phyloP scores from a whole-genome alignment of 2,888 invertebrate species.

The Sympetrum striolatum region DNA sequence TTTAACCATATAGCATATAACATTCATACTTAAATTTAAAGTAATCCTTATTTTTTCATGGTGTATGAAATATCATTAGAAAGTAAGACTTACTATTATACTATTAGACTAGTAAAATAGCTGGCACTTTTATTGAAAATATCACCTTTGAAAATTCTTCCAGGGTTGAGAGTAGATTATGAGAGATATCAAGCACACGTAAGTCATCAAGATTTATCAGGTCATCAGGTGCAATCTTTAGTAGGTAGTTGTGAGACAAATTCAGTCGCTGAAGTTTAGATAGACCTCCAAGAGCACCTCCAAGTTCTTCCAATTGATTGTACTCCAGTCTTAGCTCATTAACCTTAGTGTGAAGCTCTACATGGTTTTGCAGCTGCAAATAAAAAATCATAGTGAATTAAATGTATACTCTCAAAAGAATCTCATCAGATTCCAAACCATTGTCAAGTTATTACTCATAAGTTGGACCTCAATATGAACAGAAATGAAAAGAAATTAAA shows the following conservation, averaged over 20 bases:
- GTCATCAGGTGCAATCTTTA: constrained; percentile 77
- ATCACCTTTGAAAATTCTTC: constrained; percentile 83
- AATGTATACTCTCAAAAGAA: too few relatives aligned
- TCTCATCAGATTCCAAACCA: too few relatives aligned
- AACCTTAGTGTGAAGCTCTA: constrained; percentile 77
- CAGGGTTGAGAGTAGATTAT: constrained; percentile 77
- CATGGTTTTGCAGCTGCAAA: constrained; percentile 68
- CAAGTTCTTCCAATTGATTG: constrained; percentile 73
- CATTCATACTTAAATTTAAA: too few relatives aligned
- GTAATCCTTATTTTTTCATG: too few relatives aligned
- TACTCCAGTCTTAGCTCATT: constrained; percentile 76
- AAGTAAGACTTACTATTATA: too few relatives aligned
- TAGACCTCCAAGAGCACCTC: constrained; percentile 78
- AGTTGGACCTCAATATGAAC: too few relatives aligned
- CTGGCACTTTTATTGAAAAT: too few relatives aligned
- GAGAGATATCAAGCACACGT: constrained; percentile 76
- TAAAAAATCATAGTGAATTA: neutral
- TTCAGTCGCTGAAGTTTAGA: constrained; percentile 75
- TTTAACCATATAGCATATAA: too few relatives aligned
- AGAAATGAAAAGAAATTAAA: too few relatives aligned
- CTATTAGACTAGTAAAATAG: too few relatives aligned
- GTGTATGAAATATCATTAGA: too few relatives aligned
- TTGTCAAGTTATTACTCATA: too few relatives aligned
- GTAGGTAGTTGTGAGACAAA: constrained; percentile 77
- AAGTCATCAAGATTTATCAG: constrained; percentile 78